phyloP scores from a whole-genome alignment of 2,797 vertebrate genomes.

The Capromys pilorides region DNA sequence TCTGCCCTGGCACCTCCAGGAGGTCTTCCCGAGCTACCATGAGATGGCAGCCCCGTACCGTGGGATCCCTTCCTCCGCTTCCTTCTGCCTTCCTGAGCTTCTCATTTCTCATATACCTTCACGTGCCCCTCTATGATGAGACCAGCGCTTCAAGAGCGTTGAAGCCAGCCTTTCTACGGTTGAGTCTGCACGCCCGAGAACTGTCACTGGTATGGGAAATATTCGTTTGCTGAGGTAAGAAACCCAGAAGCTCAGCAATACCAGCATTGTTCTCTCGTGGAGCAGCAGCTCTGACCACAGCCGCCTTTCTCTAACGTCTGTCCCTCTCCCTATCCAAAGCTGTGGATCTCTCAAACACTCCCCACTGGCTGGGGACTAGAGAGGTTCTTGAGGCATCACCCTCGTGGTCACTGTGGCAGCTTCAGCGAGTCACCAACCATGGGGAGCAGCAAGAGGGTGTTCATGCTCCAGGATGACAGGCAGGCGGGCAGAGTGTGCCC shows the following conservation, averaged over 20 bases:
- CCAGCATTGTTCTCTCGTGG: not conserved
- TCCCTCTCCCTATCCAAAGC: not conserved
- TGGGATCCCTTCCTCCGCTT: not conserved
- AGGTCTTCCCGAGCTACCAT: too few species aligned
- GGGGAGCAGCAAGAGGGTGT: not conserved
- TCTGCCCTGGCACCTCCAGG: not conserved
- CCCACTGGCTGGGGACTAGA: not conserved
- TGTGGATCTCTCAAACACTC: not conserved
- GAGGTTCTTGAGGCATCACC: too few species aligned
- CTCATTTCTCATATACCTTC: not conserved
- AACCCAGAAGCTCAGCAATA: not conserved
- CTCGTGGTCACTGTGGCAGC: not conserved
- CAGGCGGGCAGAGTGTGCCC: rapidly evolving
- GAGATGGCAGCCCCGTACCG: not conserved
- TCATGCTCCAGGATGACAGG: not conserved
- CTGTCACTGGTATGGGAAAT: not conserved
- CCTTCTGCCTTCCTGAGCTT: not conserved
- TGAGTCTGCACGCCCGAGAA: not conserved
- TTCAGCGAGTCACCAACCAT: not conserved
- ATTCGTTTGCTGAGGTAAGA: not conserved
- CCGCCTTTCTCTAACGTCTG: not conserved
- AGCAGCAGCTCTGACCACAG: too few species aligned
- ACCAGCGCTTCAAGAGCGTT: not conserved
- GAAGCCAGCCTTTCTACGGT: not conserved
- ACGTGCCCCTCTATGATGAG: not conserved